These are phyloP conservation scores for Corythaixoides concolor DNA, from an alignment of 2,113 vertebrate species.

Conservation along the genomic window DNA sequence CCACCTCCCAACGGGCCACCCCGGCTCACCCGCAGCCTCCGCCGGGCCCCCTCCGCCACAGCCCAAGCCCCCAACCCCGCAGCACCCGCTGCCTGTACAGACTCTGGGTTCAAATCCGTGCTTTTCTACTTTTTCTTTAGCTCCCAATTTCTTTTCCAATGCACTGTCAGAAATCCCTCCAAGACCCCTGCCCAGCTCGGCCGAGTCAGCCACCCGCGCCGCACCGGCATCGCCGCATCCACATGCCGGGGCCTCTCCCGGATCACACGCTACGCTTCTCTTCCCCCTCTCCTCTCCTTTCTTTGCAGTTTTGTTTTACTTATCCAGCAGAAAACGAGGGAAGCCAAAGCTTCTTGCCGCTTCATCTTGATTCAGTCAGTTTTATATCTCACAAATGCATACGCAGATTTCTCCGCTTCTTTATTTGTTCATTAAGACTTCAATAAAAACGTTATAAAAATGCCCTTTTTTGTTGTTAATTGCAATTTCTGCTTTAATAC, in stretches of 20 bases:
- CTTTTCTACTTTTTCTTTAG: not conserved
- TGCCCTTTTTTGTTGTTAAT: slow-evolving; percentile 68
- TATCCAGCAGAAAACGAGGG: not conserved
- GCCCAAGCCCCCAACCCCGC: not conserved
- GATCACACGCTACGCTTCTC: rapidly evolving
- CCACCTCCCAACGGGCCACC: too few species aligned
- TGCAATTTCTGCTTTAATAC: slow-evolving; percentile 59
- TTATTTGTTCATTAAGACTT: slow-evolving; percentile 77
- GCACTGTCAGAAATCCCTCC: not conserved
- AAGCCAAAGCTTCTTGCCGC: slow-evolving; percentile 17
- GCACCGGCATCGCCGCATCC: not conserved
- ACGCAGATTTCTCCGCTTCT: slow-evolving; percentile 66
- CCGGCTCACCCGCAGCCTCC: not conserved
- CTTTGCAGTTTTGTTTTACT: not conserved
- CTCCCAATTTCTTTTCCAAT: not conserved
- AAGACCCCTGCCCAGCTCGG: not conserved
- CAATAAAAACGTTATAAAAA: slow-evolving; percentile 73
- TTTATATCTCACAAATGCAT: slow-evolving; percentile 31
- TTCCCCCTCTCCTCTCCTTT: not conserved
- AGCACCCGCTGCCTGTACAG: not conserved
- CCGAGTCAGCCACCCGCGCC: not conserved
- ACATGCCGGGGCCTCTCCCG: rapidly evolving
- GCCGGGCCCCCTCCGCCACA: not conserved
- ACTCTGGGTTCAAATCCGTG: not conserved
- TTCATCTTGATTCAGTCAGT: slow-evolving; percentile 58